Evolutionary conservation across 1,140 invertebrate species (phyloP).

Genomic region (Brachionus calyciflorus): DNA sequence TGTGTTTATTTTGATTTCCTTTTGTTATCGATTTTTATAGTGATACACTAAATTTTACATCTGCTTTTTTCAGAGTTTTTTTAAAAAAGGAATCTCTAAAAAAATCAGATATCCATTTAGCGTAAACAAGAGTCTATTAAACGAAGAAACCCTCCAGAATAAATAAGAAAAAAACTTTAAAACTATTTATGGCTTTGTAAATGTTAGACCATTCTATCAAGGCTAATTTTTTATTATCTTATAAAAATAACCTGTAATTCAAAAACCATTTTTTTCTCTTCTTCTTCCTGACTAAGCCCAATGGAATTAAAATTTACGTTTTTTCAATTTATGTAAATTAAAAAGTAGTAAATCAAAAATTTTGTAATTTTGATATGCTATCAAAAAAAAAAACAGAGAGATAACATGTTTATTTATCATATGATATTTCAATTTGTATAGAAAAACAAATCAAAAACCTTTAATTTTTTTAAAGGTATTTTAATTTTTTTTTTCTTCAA

Average conservation of each 20-base stretch:
- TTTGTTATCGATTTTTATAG: constrained; percentile 29
- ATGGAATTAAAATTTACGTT: constrained; percentile 24
- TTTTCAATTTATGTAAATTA: constrained; percentile 31
- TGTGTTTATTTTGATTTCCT: constrained; percentile 16
- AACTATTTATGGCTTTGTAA: constrained; percentile 11
- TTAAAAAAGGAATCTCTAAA: too few relatives aligned
- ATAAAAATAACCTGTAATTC: not conserved
- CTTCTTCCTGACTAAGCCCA: not conserved
- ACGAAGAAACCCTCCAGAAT: constrained; percentile 19
- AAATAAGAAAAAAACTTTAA: too few relatives aligned
- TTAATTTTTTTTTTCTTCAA: too few relatives aligned
- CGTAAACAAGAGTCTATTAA: constrained; percentile 37
- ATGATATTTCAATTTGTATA: constrained; percentile 18
- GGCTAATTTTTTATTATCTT: too few relatives aligned
- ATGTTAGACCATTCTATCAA: too few relatives aligned
- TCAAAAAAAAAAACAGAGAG: not conserved
- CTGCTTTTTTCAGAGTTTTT: too few relatives aligned
- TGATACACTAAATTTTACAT: not conserved
- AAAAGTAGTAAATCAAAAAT: constrained; percentile 33
- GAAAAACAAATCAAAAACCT: too few relatives aligned
- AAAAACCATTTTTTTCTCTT: not conserved
- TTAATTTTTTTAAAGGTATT: too few relatives aligned
- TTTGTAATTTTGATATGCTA: not conserved
- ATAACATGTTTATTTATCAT: constrained; percentile 30
- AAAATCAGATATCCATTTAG: constrained; percentile 22